phyloP scores from a whole-genome alignment of 2,888 invertebrate species.

The Cheilosia vernalis region DNA sequence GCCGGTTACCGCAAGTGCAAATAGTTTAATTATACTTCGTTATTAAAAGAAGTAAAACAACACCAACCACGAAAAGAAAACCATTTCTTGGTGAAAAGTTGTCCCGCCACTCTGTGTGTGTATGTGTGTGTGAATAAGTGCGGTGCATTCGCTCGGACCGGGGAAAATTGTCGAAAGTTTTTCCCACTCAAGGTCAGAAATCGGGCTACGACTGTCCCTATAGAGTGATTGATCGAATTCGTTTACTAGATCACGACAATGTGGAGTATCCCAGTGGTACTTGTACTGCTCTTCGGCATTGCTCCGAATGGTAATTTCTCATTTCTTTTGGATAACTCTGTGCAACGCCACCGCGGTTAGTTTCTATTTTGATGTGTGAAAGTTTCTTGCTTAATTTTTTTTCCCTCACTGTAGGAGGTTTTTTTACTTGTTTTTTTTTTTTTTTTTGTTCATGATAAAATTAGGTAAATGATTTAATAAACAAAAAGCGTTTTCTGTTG shows the following conservation, averaged over 20 bases:
- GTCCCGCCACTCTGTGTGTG: not conserved
- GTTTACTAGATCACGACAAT: slow-evolving; percentile 39
- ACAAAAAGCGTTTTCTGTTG: slow-evolving; percentile 56
- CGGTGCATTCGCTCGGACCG: slow-evolving; percentile 17
- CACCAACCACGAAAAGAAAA: slow-evolving; percentile 46
- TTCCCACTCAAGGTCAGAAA: slow-evolving; percentile 59
- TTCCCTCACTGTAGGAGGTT: slow-evolving; percentile 22
- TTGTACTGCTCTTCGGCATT: slow-evolving; percentile 32
- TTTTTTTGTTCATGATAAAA: slow-evolving; percentile 31
- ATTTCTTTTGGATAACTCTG: slow-evolving; percentile 34
- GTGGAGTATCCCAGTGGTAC: slow-evolving; percentile 35
- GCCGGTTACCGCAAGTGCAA: slow-evolving; percentile 41
- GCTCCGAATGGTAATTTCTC: slow-evolving; percentile 61
- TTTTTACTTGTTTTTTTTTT: slow-evolving; percentile 2
- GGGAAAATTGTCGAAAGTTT: slow-evolving; percentile 69
- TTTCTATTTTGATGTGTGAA: slow-evolving; percentile 69
- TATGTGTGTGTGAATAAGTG: slow-evolving; percentile 4
- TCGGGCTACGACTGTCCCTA: slow-evolving; percentile 19
- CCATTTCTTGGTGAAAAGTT: slow-evolving; percentile 60
- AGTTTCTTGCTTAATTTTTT: slow-evolving; percentile 53
- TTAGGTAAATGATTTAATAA: slow-evolving; percentile 55
- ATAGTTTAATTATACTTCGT: slow-evolving; percentile 33
- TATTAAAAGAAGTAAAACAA: slow-evolving; percentile 20
- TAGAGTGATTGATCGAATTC: slow-evolving; percentile 3
- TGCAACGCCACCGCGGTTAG: slow-evolving; percentile 3